Evolutionary conservation across 2,797 vertebrate species (phyloP).

Genomic region (Cyprinodon diabolis): DNA sequence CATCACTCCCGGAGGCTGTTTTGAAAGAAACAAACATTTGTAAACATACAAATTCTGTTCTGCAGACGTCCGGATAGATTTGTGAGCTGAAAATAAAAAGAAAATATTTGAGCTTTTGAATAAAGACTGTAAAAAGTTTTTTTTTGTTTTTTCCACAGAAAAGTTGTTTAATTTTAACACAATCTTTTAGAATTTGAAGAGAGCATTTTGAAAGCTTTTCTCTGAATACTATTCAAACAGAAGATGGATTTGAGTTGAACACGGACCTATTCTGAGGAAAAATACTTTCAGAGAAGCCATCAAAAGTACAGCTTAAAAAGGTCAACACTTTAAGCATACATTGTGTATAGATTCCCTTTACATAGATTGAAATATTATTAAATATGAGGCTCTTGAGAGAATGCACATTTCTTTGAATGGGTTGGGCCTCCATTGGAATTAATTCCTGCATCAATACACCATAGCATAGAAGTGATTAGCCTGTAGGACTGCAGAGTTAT

Average conservation of each 20-base stretch:
- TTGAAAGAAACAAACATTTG: slow-evolving; percentile 23
- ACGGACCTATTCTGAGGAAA: too few species aligned
- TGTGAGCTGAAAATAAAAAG: not conserved
- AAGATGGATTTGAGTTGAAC: too few species aligned
- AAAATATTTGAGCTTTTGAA: not conserved
- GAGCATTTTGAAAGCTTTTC: not conserved
- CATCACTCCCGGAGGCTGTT: slow-evolving; percentile 41
- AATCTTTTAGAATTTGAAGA: not conserved
- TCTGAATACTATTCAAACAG: not conserved
- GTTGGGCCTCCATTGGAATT: not conserved
- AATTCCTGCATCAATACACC: not conserved
- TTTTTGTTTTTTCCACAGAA: not conserved
- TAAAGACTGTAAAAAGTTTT: not conserved
- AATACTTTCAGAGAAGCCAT: too few species aligned
- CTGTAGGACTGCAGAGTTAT: too few species aligned
- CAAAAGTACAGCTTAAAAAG: too few species aligned
- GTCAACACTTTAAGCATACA: not conserved
- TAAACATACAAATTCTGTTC: not conserved
- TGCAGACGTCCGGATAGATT: not conserved
- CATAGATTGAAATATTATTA: not conserved
- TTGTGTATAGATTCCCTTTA: not conserved
- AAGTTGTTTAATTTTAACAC: not conserved
- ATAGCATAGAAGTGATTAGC: too few species aligned
- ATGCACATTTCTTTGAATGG: not conserved
- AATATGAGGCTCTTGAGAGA: not conserved